Base-by-base conservation (phyloP, 1,140 invertebrate species). In the Pteromalus puparum region DNA sequence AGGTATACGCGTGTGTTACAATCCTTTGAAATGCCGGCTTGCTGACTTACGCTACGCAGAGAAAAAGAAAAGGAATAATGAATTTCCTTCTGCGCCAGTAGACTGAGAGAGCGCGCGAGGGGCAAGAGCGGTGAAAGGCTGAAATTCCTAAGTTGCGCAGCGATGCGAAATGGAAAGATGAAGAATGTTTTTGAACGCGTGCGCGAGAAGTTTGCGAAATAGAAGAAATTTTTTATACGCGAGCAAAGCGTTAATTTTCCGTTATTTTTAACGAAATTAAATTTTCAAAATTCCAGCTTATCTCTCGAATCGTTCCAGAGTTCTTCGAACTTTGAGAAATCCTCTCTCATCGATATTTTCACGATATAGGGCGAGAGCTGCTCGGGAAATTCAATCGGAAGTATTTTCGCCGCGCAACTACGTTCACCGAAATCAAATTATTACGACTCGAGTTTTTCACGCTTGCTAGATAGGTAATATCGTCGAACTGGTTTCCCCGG, bases 161-260 rank as follows among this genome's bases (percentile, higher is more conserved):
- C 77, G 28, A 79, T 68, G 77, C 18, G 61, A 68, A 38, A 68
- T 24, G 21, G 10, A 61, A 68, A 34, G 75, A 65, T 61, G 48
- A 79, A 79, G 77, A 79, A 67, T 79, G 77, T 79, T 79, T 79
- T 77, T 65, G 48, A 77, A 24, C 73, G 48, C 2, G 48, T 5
- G 30, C 30, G 2, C 3, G 30, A 34, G 30, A 18, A 61, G 26
- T 77, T 65, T 21, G 38, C 7, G n/a, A 38, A 48, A 76, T 48
- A 74, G 6, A 9, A 28, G 26, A 13, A 65, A 77, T 61, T 34
- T 77, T 65, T 65, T 48, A 18, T 77, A 30, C 5, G 42, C 24
- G n/a, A 48, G 2, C 10, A 46, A n/a, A n/a, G 48, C 48, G 48
- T 75, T 75, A 75, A 46, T 75, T 75, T 75, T 75, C 9, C n/a